Evolutionary conservation across 2,888 invertebrate genomes (phyloP), one percentile per base, ranked within the genome.

Genomic region (Ceramica pisi): DNA sequence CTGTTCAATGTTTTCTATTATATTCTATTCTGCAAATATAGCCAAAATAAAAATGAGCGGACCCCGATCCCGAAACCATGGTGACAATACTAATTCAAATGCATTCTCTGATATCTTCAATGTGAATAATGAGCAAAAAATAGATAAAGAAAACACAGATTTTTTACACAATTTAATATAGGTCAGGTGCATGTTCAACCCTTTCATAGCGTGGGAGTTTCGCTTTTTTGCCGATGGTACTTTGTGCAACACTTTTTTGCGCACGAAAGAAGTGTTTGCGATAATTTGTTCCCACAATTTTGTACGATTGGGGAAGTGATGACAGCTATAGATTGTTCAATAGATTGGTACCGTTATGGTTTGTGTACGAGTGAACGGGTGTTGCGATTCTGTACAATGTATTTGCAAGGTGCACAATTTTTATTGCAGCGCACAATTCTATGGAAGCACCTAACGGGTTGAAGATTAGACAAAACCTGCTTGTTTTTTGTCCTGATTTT

Each of bases 271-370:
- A 93, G 94, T 96, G 95, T 95, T 95, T 95, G 95, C 94, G 91
- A 95, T 95, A 95, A 96, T 96, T 95, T 96, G 95, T 96, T 95
- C 96, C 94, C 95, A 96, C 95, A 95, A 90, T 90, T 91, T 89
- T 87, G 83, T 87, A 87, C 86, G 86, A 90, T 92, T 89, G 87
- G 90, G 94, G 94, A 95, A 94, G 95, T 89, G 95, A 92, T 93
- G 95, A 96, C 95, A 94, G 94, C 91, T 91, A 90, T 80, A 89
- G 90, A 92, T 92, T 86, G 86, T 86, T 90, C 90, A 89, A 90
- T 92, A 89, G 88, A 90, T 89, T 87, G 82, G 81, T 85, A 91
- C 94, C 92, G 94, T 94, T 93, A 92, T 87, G 85, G 82, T 74
- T 81, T 80, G 82, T 80, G 79, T 71, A 69, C 74, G 78, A 79